Conservation (phyloP, 2,113 vertebrate genomes). For the Cyprinus carpio region DNA sequence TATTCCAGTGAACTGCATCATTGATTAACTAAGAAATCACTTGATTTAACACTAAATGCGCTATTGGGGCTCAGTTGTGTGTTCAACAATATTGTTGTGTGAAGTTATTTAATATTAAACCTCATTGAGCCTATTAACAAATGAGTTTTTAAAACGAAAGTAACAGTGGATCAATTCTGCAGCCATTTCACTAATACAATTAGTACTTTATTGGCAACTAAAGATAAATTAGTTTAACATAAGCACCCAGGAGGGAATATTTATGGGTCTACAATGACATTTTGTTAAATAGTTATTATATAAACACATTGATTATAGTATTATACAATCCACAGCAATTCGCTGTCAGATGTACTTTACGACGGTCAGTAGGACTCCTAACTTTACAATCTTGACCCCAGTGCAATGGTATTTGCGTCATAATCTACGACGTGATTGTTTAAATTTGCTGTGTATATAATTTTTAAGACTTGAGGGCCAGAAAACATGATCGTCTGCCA, state of each 20-base stretch:
- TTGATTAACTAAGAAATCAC: not conserved
- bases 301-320: not conserved
- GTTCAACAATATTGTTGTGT: not conserved
- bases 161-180: not conserved
- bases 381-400: not conserved
- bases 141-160: not conserved
- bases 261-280: not conserved
- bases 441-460: not conserved
- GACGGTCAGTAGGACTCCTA: conserved; percentile 2
- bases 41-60: not conserved
- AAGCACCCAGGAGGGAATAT: conserved; percentile 19
- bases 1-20: not conserved
- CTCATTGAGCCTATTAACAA: not conserved
- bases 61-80: not conserved
- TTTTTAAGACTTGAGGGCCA: not conserved
- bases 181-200: not conserved
- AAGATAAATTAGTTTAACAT: not conserved
- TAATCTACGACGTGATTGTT: not conserved
- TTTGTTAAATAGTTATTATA: not conserved
- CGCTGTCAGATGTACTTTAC: not conserved
- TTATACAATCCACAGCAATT: too few relatives aligned
- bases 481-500: conserved; percentile 3
- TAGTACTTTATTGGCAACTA: not conserved
- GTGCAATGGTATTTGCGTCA: conserved; percentile 4
- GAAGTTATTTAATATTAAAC: not conserved